These are phyloP conservation scores for Bombus cullumanus DNA, from an alignment of 1,140 invertebrate genomes.

Conservation along the genomic window DNA sequence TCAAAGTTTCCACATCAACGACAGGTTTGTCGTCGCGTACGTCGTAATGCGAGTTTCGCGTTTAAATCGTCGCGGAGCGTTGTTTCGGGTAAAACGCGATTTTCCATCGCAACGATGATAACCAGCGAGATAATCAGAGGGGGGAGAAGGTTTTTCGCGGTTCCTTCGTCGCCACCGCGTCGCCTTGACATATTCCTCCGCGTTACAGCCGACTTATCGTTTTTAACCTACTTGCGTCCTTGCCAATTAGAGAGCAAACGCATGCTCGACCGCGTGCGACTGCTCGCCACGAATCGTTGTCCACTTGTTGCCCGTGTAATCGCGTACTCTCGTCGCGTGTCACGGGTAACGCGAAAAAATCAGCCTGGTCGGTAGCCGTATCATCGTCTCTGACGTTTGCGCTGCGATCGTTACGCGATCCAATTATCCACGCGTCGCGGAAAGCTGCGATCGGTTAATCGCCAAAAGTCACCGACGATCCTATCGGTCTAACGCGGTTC, in stretches of 20 bases:
- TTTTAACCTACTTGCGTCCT: conserved; percentile 71
- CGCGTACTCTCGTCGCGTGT: neutral
- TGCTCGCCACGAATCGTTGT: conserved; percentile 40
- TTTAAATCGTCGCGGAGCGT: no score
- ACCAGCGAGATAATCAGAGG: accelerated
- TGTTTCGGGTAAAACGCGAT: no score
- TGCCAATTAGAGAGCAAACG: conserved; percentile 65
- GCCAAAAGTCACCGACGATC: accelerated
- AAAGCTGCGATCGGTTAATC: no score
- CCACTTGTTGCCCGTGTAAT: conserved; percentile 62
- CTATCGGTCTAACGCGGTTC: no score
- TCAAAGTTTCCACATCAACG: no score
- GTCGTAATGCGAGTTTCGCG: no score
- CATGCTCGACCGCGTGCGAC: conserved; percentile 45
- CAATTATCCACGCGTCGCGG: accelerated
- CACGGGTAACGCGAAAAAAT: neutral
- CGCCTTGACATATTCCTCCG: conserved; percentile 66
- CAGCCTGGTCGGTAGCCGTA: neutral
- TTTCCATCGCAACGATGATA: no score
- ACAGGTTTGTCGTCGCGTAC: no score
- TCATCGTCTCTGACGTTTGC: no score
- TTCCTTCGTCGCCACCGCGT: conserved; percentile 14
- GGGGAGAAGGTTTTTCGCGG: neutral
- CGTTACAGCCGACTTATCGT: conserved; percentile 60
- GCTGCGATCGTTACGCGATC: no score